phyloP scores from a whole-genome alignment of 1,140 invertebrate genomes.

The Drosophila aff. region DNA sequence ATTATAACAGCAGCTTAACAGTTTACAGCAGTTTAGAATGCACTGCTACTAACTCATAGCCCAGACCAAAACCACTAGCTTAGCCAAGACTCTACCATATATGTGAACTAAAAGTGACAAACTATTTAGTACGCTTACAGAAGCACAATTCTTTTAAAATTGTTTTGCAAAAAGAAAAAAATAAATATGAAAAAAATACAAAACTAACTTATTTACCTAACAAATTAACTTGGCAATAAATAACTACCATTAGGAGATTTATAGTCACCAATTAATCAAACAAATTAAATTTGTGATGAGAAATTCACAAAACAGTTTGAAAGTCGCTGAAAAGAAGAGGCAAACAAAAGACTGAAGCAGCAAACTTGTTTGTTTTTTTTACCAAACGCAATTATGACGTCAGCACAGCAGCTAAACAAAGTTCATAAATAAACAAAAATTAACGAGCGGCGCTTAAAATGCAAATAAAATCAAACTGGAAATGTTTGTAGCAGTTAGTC shows the following conservation, averaged over 20 bases:
- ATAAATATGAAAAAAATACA: neutral
- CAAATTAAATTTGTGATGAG: neutral
- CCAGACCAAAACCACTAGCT: neutral
- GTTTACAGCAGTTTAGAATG: constrained; percentile 2
- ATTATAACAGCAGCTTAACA: neutral
- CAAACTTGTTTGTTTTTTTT: constrained; percentile 53
- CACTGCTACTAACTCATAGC: constrained; percentile 15
- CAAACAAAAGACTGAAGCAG: constrained; percentile 71
- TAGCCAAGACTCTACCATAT: constrained; percentile 4
- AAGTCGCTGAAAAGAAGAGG: constrained; percentile 9
- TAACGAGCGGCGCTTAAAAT: constrained; percentile 61
- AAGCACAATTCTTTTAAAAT: constrained; percentile 2
- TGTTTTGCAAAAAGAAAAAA: neutral
- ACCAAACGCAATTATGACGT: constrained; percentile 53
- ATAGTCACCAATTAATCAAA: neutral
- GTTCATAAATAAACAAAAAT: constrained; percentile 48
- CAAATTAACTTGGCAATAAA: constrained; percentile 4
- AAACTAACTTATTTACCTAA: neutral
- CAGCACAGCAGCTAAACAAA: constrained; percentile 38
- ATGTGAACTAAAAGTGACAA: constrained; percentile 37
- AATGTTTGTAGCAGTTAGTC: constrained; percentile 34
- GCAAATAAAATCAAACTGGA: constrained; percentile 57
- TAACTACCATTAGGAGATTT: neutral
- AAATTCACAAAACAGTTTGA: constrained; percentile 8
- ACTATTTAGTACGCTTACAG: neutral